Conservation (phyloP, 2,113 vertebrate genomes). For the Crotophaga sulcirostris region DNA sequence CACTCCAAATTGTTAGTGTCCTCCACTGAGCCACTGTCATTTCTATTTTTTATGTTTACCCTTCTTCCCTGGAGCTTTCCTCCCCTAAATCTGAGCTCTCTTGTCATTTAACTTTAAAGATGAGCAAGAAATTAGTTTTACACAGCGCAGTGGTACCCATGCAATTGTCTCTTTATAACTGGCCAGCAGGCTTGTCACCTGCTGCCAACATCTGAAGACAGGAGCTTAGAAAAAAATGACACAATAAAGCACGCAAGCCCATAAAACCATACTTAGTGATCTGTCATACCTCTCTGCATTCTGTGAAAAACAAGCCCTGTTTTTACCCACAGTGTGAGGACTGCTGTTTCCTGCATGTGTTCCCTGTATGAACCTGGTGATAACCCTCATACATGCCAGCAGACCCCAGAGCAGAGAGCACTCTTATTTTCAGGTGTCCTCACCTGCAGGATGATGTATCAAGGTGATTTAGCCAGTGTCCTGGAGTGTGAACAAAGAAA, state of each 20-base stretch:
- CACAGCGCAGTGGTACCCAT: neutral
- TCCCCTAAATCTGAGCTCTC: neutral
- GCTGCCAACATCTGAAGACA: slow-evolving; percentile 44
- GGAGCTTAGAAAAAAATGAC: neutral
- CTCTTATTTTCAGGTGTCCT: neutral
- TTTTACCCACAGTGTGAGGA: neutral
- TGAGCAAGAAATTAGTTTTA: neutral
- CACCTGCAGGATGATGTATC: neutral
- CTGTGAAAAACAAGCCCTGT: neutral
- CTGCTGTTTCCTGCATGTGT: neutral
- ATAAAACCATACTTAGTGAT: slow-evolving; percentile 38
- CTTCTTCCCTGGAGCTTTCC: neutral
- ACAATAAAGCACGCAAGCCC: slow-evolving; percentile 37
- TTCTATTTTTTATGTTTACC: neutral
- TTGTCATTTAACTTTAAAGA: neutral
- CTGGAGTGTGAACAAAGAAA: neutral
- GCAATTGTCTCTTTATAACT: neutral
- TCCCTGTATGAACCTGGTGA: neutral
- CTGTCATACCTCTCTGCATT: slow-evolving; percentile 28
- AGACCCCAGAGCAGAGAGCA: neutral
- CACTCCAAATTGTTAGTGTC: neutral
- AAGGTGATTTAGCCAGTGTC: neutral
- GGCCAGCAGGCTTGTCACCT: neutral
- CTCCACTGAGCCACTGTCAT: neutral
- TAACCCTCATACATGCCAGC: neutral